A percentile compares a stretch with the other conserved stretches of the same genome.
Evolutionary conservation across 2,888 invertebrate genomes (phyloP).

Genomic region (Euzetes globulus): DNA sequence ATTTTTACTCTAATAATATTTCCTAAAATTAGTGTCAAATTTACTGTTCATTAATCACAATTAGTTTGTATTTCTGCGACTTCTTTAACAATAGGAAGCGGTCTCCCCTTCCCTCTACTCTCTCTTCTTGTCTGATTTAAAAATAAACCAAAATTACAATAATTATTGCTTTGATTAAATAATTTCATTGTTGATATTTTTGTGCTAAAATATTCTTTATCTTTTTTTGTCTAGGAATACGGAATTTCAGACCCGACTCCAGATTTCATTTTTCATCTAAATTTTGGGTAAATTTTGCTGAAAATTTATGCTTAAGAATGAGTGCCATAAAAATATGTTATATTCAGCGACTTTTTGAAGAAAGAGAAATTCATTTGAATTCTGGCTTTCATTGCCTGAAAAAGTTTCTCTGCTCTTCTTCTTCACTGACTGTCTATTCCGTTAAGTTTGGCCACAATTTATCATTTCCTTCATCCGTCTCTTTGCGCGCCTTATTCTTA

Average conservation of each 20-base stretch:
- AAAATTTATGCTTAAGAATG: too few species aligned
- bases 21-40: constrained; percentile 1
- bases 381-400: background rate
- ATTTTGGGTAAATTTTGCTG: too few species aligned
- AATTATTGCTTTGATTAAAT: background rate
- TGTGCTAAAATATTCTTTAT: too few species aligned
- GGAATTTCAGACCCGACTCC: too few species aligned
- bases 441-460: background rate
- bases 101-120: background rate
- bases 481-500: background rate
- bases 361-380: too few species aligned
- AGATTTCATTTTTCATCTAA: too few species aligned
- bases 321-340: too few species aligned
- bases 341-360: too few species aligned
- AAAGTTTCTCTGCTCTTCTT: background rate
- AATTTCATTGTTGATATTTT: background rate
- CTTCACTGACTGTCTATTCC: background rate
- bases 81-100: background rate
- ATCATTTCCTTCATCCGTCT: background rate
- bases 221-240: too few species aligned
- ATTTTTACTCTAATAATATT: constrained; percentile 1
- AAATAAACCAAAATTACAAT: background rate
- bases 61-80: background rate
- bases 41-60: constrained; percentile 5
- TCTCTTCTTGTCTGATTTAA: background rate